Percentiles rank a stretch among this genome's conserved stretches.
phyloP scores from a whole-genome alignment of 2,888 invertebrate genomes.

The Andricus quercusramuli region DNA sequence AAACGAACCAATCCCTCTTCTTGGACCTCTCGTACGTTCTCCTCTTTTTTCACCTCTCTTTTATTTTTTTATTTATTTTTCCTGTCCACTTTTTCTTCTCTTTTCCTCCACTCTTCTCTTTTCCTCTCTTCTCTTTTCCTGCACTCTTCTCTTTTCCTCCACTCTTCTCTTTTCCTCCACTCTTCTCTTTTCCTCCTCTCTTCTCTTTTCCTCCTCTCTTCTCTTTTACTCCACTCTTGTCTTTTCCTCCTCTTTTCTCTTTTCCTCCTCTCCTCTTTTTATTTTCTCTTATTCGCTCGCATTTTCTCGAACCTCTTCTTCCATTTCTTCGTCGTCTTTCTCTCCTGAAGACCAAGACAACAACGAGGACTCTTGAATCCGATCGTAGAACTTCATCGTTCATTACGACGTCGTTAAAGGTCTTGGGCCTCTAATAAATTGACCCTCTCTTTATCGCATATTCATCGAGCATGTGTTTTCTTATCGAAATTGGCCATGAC shows the following conservation, averaged over 20 bases:
- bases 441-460: slow-evolving; percentile 20
- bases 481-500: slow-evolving; percentile 20
- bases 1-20: slow-evolving; percentile 38
- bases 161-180: too few relatives aligned
- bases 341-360: slow-evolving; percentile 54
- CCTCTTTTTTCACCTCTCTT: slow-evolving; percentile 42
- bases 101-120: neutral
- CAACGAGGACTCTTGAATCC: slow-evolving; percentile 5
- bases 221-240: too few relatives aligned
- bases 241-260: slow-evolving; percentile 30
- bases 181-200: too few relatives aligned
- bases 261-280: slow-evolving; percentile 40
- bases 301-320: slow-evolving; percentile 50
- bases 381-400: slow-evolving; percentile 1
- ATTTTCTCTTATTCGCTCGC: slow-evolving; percentile 43
- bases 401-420: slow-evolving; percentile 24
- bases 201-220: too few relatives aligned
- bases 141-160: too few relatives aligned
- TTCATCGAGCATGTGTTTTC: slow-evolving; percentile 31
- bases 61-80: slow-evolving; percentile 6
- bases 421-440: slow-evolving; percentile 3
- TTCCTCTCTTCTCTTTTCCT: too few relatives aligned
- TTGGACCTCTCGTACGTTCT: slow-evolving; percentile 43
- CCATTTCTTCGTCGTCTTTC: slow-evolving; percentile 58
- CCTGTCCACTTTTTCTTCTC: neutral